Conservation (phyloP, 2,113 vertebrate genomes). For the Gallinago undulata region DNA sequence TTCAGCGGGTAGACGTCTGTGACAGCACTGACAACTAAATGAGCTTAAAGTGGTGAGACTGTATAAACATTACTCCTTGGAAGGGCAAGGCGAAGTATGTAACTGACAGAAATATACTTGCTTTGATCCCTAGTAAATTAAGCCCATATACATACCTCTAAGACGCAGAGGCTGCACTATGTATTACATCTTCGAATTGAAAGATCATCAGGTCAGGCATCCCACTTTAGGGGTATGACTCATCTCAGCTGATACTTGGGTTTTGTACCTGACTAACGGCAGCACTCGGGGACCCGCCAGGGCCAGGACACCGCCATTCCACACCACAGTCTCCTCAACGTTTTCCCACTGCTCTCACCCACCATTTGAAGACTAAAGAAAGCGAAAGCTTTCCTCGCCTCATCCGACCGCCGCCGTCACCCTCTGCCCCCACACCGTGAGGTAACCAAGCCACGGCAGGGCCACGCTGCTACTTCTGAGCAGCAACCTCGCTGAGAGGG, state of each 20-base stretch:
- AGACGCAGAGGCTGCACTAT: accelerated
- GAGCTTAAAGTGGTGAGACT: neutral
- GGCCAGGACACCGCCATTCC: accelerated
- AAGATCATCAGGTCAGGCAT: accelerated
- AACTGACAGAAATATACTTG: accelerated
- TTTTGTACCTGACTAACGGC: accelerated
- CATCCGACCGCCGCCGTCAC: accelerated
- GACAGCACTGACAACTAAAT: neutral
- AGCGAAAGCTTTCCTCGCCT: neutral
- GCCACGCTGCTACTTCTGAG: accelerated
- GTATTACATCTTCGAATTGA: accelerated
- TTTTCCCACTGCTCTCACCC: accelerated
- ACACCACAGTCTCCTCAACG: accelerated
- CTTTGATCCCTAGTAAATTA: accelerated
- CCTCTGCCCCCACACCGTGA: accelerated
- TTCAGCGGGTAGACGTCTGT: accelerated
- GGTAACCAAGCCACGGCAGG: accelerated
- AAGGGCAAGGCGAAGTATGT: accelerated
- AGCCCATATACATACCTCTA: accelerated
- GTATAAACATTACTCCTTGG: too few species aligned
- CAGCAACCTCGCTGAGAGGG: accelerated
- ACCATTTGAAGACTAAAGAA: accelerated
- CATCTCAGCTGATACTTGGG: neutral
- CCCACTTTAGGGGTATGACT: neutral
- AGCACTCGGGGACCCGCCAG: accelerated